Evolutionary conservation across 1,140 invertebrate genomes (phyloP).

Genomic region (Neuroterus valhalla): DNA sequence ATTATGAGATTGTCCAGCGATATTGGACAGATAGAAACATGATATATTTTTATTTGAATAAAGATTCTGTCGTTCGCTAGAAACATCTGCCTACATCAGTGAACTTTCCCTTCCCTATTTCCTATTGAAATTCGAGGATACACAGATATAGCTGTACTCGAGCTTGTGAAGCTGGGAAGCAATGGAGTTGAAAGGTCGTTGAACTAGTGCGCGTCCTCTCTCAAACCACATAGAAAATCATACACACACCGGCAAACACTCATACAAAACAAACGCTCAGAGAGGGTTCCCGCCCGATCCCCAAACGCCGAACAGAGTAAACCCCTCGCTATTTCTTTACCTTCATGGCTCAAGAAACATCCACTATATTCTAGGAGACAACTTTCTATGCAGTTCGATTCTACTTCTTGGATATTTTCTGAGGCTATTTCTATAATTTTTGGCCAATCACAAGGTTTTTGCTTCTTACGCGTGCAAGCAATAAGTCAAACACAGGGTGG

Average conservation of each 20-base stretch:
- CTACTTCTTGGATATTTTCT: no score
- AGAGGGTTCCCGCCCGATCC: neutral
- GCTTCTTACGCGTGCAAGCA: no score
- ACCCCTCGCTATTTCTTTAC: no score
- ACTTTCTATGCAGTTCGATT: no score
- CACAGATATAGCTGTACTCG: slow-evolving; percentile 39
- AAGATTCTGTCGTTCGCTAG: no score
- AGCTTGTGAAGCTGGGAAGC: slow-evolving; percentile 54
- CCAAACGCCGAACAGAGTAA: neutral
- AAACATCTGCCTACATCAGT: neutral
- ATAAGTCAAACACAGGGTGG: no score
- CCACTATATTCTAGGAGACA: no score
- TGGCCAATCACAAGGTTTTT: no score
- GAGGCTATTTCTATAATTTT: no score
- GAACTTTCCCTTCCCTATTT: neutral
- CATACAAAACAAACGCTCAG: neutral
- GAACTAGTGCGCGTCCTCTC: slow-evolving; percentile 51
- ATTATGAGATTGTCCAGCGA: neutral
- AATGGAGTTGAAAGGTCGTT: slow-evolving; percentile 59
- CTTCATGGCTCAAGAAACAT: no score
- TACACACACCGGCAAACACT: neutral
- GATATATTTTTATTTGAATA: no score
- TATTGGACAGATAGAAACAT: neutral
- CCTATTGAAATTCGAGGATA: slow-evolving; percentile 24
- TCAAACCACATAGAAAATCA: slow-evolving; percentile 40